These are phyloP conservation scores for Pipistrellus pipistrellus DNA, from an alignment of 2,797 vertebrate species.

Conservation along the genomic window DNA sequence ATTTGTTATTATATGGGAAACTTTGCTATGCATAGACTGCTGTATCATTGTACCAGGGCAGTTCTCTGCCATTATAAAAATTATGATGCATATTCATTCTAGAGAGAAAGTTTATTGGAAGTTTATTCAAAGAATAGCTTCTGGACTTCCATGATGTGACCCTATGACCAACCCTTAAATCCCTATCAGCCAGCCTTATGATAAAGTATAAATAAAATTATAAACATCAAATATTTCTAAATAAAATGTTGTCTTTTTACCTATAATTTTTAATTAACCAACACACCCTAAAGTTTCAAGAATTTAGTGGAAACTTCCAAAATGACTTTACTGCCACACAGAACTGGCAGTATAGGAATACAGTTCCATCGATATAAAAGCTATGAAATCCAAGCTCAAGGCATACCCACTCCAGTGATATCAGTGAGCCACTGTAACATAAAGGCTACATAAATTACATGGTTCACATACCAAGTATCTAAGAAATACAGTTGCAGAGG, in stretches of 20 bases:
- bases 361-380: neutral
- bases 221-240: slow-evolving; percentile 29
- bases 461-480: neutral
- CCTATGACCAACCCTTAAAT: neutral
- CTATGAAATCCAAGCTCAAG: neutral
- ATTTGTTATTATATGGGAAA: slow-evolving; percentile 27
- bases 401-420: neutral
- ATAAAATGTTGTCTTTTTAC: slow-evolving; percentile 40
- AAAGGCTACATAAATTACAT: slow-evolving; percentile 39
- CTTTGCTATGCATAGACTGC: slow-evolving; percentile 8
- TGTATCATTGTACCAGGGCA: neutral
- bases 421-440: neutral
- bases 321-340: neutral
- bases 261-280: slow-evolving; percentile 16
- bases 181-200: neutral
- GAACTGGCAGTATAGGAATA: neutral
- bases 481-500: neutral
- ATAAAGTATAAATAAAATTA: neutral
- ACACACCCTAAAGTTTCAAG: slow-evolving; percentile 20
- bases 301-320: neutral
- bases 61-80: slow-evolving; percentile 39
- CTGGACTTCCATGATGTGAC: neutral
- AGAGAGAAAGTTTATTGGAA: neutral
- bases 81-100: slow-evolving; percentile 40
- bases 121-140: neutral